Base-by-base conservation (phyloP, 2,888 invertebrate genomes). In the Tanypteryx hageni region DNA sequence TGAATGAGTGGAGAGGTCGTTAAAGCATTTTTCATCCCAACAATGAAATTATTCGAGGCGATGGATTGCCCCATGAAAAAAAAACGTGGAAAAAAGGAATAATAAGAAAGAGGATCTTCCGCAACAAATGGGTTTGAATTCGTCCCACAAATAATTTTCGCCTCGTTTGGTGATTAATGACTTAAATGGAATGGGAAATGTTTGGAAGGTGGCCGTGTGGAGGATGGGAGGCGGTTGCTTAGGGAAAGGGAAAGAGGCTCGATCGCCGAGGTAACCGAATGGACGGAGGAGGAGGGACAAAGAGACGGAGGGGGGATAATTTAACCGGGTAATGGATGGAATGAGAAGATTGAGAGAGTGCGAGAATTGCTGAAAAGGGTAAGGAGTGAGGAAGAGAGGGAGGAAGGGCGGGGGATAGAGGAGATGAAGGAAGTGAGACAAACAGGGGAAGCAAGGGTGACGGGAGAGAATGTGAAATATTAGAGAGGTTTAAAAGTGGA, bases 101-200 rank as follows among this genome's bases (percentile, higher is more conserved):
- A 57, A 13, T 8, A 57, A 57, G 57, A 56, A 18, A 16, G 31
- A 44, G 57, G 83, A 13, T 83, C n/a, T n/a, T 3, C n/a, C 83
- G 56, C 83, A 31, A 83, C 83, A 83, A 83, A 83, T 83, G 83
- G 83, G 83, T 57, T 83, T 2, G 57, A 83, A 18, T 83, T 57
- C 56, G 83, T 16, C 18, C 83, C 56, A 83, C n/a, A 83, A 83
- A 83, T 83, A 57, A 83, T 83, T 83, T 83, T 83, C 57, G 83
- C 83, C 83, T 83, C 83, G 57, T 83, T 83, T 83, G 83, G 83
- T 83, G 83, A 83, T 83, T 83, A 44, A 83, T 83, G 83, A 57
- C 83, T 18, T 56, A 57, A 83, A 83, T 83, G 83, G 82, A 56
- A 56, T 31, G 8, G 27, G 31, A 56, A n/a, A 83, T 57, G 18